A percentile compares a stretch with the other conserved stretches of the same genome.
These are phyloP conservation scores for Platycercus adscitus DNA, from an alignment of 2,113 vertebrate species.

Conservation along the genomic window DNA sequence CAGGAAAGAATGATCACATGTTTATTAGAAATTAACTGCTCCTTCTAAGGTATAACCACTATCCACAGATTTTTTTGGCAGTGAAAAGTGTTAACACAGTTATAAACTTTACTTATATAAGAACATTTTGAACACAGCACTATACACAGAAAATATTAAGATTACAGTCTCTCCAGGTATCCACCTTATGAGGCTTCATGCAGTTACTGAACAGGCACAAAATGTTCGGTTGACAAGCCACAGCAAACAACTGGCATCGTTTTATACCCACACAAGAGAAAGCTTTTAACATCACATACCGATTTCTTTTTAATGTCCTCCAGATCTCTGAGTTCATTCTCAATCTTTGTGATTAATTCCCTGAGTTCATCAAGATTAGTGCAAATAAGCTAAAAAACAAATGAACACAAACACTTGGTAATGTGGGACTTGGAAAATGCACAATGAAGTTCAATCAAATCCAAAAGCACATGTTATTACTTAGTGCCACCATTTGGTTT, in stretches of 20 bases:
- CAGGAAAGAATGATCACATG: not conserved
- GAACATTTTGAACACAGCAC: slow-evolving; percentile 31
- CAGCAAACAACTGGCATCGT: slow-evolving; percentile 58
- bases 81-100: not conserved
- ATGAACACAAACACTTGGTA: slow-evolving; percentile 76
- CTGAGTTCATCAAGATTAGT: slow-evolving; percentile 95
- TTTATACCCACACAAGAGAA: slow-evolving; percentile 65
- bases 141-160: slow-evolving; percentile 31
- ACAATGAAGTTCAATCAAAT: slow-evolving; percentile 68
- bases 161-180: not conserved
- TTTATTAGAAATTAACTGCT: not conserved
- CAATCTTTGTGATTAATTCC: slow-evolving; percentile 93
- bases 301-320: slow-evolving; percentile 95
- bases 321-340: slow-evolving; percentile 93
- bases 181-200: not conserved
- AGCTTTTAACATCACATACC: slow-evolving; percentile 83
- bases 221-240: slow-evolving; percentile 38
- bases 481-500: slow-evolving; percentile 27
- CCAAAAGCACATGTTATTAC: slow-evolving; percentile 40
- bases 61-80: not conserved
- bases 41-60: not conserved
- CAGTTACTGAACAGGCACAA: slow-evolving; percentile 21
- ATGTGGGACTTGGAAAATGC: slow-evolving; percentile 69
- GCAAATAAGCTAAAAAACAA: slow-evolving; percentile 91
- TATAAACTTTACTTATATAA: not conserved